Percentiles rank a stretch among this genome's conserved stretches.
phyloP scores from a whole-genome alignment of 1,140 invertebrate species.

The Drosophila nigromelanica region DNA sequence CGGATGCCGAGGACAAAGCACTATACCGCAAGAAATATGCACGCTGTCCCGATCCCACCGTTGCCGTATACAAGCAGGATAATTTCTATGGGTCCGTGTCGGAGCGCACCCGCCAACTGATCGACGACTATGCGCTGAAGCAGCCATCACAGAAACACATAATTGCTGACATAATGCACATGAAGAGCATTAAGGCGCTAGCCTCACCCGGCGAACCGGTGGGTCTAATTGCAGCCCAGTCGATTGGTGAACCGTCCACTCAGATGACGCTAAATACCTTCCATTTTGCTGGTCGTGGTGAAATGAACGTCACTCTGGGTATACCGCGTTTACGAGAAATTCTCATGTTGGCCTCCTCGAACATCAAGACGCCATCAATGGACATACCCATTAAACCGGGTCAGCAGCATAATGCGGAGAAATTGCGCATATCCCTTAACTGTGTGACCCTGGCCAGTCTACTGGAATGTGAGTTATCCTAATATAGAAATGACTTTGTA shows the following conservation, averaged over 20 bases:
- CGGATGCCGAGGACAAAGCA: constrained; percentile 86
- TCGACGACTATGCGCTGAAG: constrained; percentile 87
- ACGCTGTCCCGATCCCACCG: constrained; percentile 90
- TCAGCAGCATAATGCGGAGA: constrained; percentile 87
- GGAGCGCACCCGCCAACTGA: constrained; percentile 90
- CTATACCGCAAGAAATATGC: constrained; percentile 83
- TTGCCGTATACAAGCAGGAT: constrained; percentile 88
- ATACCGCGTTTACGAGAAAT: constrained; percentile 98
- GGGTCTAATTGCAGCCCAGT: constrained; percentile 96
- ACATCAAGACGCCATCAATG: constrained; percentile 98
- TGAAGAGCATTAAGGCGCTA: constrained; percentile 91
- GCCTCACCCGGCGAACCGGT: constrained; percentile 97
- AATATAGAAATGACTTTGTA: not conserved
- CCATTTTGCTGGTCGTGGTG: constrained; percentile 99
- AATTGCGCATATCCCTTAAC: constrained; percentile 89
- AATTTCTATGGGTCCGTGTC: constrained; percentile 91
- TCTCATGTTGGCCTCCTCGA: constrained; percentile 96
- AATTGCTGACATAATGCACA: constrained; percentile 88
- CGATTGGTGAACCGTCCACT: constrained; percentile 99
- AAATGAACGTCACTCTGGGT: constrained; percentile 99
- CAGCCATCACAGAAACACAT: constrained; percentile 83
- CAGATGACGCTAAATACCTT: constrained; percentile 99
- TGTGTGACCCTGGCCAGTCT: constrained; percentile 92
- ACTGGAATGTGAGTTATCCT: constrained; percentile 86
- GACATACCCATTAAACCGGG: constrained; percentile 92